These are phyloP conservation scores for Hiodon alosoides DNA, from an alignment of 2,113 vertebrate species.

Conservation along the genomic window DNA sequence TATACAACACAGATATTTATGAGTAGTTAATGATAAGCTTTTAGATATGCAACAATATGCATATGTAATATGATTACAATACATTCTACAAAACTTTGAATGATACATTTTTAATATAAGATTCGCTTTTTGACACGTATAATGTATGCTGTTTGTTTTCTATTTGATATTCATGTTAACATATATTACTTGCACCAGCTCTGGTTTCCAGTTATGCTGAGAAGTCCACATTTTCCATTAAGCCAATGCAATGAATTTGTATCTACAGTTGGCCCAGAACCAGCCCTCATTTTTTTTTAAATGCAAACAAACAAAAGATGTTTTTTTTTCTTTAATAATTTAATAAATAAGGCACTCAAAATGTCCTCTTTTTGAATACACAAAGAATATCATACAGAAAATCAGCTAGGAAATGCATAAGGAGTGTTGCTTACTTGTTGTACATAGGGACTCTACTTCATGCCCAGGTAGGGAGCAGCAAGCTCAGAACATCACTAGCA, in stretches of 20 bases:
- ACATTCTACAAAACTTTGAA: constrained; percentile 5
- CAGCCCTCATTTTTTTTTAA: neutral
- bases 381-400: neutral
- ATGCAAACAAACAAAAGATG: constrained; percentile 11
- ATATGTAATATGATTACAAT: neutral
- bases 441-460: neutral
- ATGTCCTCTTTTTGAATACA: constrained; percentile 22
- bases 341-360: constrained; percentile 51
- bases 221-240: neutral
- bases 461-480: neutral
- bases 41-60: too few relatives aligned
- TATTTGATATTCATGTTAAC: constrained; percentile 6
- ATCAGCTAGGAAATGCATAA: constrained; percentile 2
- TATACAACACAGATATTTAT: neutral
- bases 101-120: constrained; percentile 11
- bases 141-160: neutral
- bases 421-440: neutral
- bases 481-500: neutral
- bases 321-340: constrained; percentile 19
- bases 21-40: too few relatives aligned
- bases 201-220: neutral
- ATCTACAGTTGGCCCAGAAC: neutral
- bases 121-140: neutral
- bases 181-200: constrained; percentile 13
- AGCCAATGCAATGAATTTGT: constrained; percentile 7